Evolutionary conservation across 1,140 invertebrate genomes (phyloP).

Genomic region (Drosophila tristis): DNA sequence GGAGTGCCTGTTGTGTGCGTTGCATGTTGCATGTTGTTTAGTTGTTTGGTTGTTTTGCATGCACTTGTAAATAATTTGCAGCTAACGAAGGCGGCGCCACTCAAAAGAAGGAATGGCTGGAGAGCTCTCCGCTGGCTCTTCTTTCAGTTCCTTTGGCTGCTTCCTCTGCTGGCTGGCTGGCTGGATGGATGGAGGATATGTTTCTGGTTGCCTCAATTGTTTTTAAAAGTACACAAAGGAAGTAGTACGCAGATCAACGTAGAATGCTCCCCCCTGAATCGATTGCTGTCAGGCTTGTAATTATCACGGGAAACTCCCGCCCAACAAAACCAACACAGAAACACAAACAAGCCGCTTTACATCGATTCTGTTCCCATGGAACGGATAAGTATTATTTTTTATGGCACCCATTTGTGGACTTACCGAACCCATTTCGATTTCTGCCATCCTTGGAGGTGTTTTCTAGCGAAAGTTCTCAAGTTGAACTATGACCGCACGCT

Average conservation of each 20-base stretch:
- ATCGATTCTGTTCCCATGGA: too few relatives aligned
- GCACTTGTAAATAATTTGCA: slow-evolving; percentile 77
- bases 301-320: slow-evolving; percentile 9
- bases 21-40: slow-evolving; percentile 44
- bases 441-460: slow-evolving; percentile 16
- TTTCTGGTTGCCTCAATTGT: too few relatives aligned
- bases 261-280: slow-evolving; percentile 3
- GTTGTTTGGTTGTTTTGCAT: slow-evolving; percentile 52
- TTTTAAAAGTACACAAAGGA: neutral
- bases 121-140: slow-evolving; percentile 34
- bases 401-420: slow-evolving; percentile 5
- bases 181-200: neutral
- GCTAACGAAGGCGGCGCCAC: slow-evolving; percentile 75
- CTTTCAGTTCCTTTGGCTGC: slow-evolving; percentile 1
- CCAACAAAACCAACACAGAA: too few relatives aligned
- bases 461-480: neutral
- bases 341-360: neutral
- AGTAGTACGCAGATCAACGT: neutral
- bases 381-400: too few relatives aligned
- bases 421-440: slow-evolving; percentile 45
- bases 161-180: neutral
- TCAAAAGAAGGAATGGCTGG: slow-evolving; percentile 43
- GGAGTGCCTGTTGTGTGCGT: slow-evolving; percentile 25
- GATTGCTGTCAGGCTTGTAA: slow-evolving; percentile 36
- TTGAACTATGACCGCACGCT: slow-evolving; percentile 52